Percentiles rank a stretch among this genome's conserved stretches.
These are phyloP conservation scores for Prietella phreatophila DNA, from an alignment of 2,113 vertebrate genomes.

Conservation along the genomic window DNA sequence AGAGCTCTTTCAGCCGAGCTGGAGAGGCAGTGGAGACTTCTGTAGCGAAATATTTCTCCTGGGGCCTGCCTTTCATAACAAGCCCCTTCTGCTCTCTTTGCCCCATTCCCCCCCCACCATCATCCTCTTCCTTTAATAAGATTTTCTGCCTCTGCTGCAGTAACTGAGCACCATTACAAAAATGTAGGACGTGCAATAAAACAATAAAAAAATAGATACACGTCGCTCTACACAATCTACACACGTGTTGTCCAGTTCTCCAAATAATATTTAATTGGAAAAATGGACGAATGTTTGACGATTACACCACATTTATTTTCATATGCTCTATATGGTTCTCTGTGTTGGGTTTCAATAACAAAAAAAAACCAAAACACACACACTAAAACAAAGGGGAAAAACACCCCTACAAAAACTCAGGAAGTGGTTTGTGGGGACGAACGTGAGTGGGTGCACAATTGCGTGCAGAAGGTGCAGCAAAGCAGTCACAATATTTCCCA, in stretches of 20 bases:
- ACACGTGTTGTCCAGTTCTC: constrained; percentile 23
- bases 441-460: constrained; percentile 46
- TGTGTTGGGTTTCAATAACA: not conserved
- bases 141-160: constrained; percentile 68
- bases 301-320: constrained; percentile 56
- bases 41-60: constrained; percentile 47
- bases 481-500: constrained; percentile 19
- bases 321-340: constrained; percentile 45
- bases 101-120: not conserved
- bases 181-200: constrained; percentile 57
- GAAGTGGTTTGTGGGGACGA: constrained; percentile 19
- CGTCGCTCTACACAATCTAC: constrained; percentile 48
- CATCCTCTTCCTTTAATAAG: constrained; percentile 63
- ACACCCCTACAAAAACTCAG: not conserved
- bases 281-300: constrained; percentile 57
- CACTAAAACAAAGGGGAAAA: not conserved
- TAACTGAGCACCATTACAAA: constrained; percentile 69
- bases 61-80: constrained; percentile 44
- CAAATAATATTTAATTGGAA: constrained; percentile 66
- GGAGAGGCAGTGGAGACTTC: constrained; percentile 32
- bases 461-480: not conserved
- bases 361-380: not conserved
- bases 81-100: constrained; percentile 31
- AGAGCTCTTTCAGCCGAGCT: constrained; percentile 33
- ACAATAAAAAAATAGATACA: constrained; percentile 42